Conservation (phyloP, 2,888 invertebrate genomes). For the Agriopis leucophaearia region DNA sequence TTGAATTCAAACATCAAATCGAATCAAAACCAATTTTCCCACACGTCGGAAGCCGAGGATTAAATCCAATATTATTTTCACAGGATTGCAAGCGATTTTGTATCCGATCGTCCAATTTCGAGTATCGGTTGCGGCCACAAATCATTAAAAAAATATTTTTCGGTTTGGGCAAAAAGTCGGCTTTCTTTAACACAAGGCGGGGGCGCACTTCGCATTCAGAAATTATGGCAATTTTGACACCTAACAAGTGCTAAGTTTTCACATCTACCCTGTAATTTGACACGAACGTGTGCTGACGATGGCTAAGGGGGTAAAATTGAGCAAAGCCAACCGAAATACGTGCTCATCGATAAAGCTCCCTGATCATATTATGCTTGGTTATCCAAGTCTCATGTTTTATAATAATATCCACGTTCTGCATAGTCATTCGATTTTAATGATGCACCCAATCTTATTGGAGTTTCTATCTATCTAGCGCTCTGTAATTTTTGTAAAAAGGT, state of each 20-base stretch:
- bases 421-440: constrained; percentile 80
- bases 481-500: constrained; percentile 73
- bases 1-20: background rate
- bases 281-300: constrained; percentile 68
- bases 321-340: constrained; percentile 55
- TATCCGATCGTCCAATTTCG: constrained; percentile 81
- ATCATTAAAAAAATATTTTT: constrained; percentile 82
- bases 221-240: constrained; percentile 87
- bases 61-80: constrained; percentile 72
- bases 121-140: constrained; percentile 80
- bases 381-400: constrained; percentile 75
- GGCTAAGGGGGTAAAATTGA: constrained; percentile 27
- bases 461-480: constrained; percentile 64
- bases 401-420: constrained; percentile 74
- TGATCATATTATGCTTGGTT: constrained; percentile 55
- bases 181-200: constrained; percentile 76
- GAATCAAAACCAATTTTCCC: constrained; percentile 38
- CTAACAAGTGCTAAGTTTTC: constrained; percentile 83
- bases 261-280: constrained; percentile 77
- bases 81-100: constrained; percentile 75
- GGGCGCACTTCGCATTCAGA: constrained; percentile 71
- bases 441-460: constrained; percentile 65
- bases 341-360: constrained; percentile 61
- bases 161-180: constrained; percentile 79
- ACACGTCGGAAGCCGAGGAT: constrained; percentile 53